These are phyloP conservation scores for Eulemur mongoz DNA, from an alignment of 2,797 vertebrate genomes.

Conservation along the genomic window DNA sequence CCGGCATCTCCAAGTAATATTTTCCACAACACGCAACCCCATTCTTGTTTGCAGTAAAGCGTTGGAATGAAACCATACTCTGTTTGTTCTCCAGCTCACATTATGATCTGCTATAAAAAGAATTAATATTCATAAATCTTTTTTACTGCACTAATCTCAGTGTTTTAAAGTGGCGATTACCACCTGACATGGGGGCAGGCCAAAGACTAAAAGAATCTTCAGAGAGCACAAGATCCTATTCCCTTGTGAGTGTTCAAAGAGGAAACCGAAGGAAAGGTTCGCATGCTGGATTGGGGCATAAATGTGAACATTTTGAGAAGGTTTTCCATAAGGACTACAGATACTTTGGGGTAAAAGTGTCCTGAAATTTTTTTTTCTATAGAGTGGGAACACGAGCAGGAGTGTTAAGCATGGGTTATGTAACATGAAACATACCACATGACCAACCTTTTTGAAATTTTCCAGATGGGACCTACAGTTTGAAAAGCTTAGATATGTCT, in stretches of 20 bases:
- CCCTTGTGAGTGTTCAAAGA: background rate
- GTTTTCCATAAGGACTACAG: constrained; percentile 61
- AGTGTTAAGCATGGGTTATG: background rate
- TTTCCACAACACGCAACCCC: constrained; percentile 65
- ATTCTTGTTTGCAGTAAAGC: constrained; percentile 63
- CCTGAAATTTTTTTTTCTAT: background rate
- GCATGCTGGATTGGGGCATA: constrained; percentile 16
- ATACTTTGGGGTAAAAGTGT: constrained; percentile 54
- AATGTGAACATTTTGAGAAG: background rate
- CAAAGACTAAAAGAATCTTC: constrained; percentile 51
- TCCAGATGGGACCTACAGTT: background rate
- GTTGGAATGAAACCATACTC: constrained; percentile 65
- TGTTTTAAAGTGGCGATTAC: constrained; percentile 72
- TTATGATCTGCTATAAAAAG: constrained; percentile 76
- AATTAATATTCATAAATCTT: constrained; percentile 78
- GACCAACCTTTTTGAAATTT: constrained; percentile 29
- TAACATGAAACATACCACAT: background rate
- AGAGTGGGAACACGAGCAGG: constrained; percentile 13
- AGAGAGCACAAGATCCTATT: background rate
- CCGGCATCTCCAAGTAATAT: constrained; percentile 68
- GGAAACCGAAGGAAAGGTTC: background rate
- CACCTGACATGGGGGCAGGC: constrained; percentile 53
- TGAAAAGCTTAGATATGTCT: constrained; percentile 50
- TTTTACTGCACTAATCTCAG: constrained; percentile 67
- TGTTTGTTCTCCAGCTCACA: constrained; percentile 74